Evolutionary conservation across 2,113 vertebrate genomes (phyloP).

Genomic region (Struthidea cinerea): DNA sequence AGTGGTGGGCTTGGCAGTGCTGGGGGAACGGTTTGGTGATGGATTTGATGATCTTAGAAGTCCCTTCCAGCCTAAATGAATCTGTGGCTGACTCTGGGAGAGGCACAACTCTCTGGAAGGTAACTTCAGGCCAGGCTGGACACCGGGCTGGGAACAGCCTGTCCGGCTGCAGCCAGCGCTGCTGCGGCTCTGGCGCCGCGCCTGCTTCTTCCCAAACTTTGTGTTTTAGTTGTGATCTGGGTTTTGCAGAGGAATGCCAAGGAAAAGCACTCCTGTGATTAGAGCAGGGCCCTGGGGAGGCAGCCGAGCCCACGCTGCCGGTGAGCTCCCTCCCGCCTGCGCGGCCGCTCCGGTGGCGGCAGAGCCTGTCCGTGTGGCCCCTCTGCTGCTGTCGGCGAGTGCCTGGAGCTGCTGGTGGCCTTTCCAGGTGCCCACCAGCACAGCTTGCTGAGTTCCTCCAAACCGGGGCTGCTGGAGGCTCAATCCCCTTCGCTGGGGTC

Average conservation of each 20-base stretch:
- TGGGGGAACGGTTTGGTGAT: background rate
- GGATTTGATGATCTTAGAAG: background rate
- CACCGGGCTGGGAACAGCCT: fast-evolving
- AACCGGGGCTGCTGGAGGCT: background rate
- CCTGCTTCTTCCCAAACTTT: background rate
- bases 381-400: background rate
- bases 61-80: background rate
- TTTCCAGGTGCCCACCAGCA: background rate
- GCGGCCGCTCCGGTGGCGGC: fast-evolving
- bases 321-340: background rate
- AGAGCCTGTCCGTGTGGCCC: fast-evolving
- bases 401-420: background rate
- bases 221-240: fast-evolving
- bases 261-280: background rate
- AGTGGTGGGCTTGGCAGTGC: background rate
- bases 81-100: background rate
- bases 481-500: background rate
- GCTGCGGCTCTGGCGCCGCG: fast-evolving
- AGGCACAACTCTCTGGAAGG: background rate
- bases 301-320: fast-evolving
- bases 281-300: background rate
- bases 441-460: background rate
- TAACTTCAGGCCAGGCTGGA: background rate
- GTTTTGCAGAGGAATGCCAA: background rate
- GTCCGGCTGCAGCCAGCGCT: background rate